Base-by-base conservation (phyloP, 2,113 vertebrate species). In the Parus major region DNA sequence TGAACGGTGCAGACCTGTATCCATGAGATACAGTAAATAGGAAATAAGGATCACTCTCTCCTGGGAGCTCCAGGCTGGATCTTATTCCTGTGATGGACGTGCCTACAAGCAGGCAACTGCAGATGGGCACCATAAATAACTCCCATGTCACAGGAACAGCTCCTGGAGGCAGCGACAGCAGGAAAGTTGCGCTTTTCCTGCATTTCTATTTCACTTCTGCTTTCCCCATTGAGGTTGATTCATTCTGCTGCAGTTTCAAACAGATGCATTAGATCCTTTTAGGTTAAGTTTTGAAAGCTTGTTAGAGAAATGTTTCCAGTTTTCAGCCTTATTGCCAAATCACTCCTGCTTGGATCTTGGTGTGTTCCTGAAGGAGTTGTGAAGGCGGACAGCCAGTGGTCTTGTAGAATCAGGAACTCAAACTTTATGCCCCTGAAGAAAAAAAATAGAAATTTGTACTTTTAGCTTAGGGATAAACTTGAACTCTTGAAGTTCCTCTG, bases 121-220 rank as follows among this genome's bases (percentile, higher is more conserved):
- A 73, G 70, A 47, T 70, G 56, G 52, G 52, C 27, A 13, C 39
- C 28, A n/a, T 53, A 56, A 84, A 63, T 59, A 82, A 59, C 27
- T 82, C 72, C 41, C 16, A 3, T 41, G 42, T 50, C 82, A 23
- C 56, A 60, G 80, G 31, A 19, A 28, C 44, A 80, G 47, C 35
- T 90, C 63, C 50, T 0, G 1, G 33, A 72, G 36, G 33, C 29
- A 87, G 35, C 0, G 0, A 23, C 4, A 55, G 50, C 0, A 0
- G 28, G 25, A 15, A 68, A 85, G 42, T 42, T 57, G 33, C 0
- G 5, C 29, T 92, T 91, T 56, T 53, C 39, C 71, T 82, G 86
- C 19, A 18, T 42, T 73, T 29, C 28, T 52, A 1, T 90, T 82
- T 72, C n/a, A 35, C 28, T 82, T 57, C 65, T 71, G 10, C 60